Percentiles rank a stretch among this genome's conserved stretches.
Conservation (phyloP, 1,140 invertebrate genomes). For the Aricia agestis region DNA sequence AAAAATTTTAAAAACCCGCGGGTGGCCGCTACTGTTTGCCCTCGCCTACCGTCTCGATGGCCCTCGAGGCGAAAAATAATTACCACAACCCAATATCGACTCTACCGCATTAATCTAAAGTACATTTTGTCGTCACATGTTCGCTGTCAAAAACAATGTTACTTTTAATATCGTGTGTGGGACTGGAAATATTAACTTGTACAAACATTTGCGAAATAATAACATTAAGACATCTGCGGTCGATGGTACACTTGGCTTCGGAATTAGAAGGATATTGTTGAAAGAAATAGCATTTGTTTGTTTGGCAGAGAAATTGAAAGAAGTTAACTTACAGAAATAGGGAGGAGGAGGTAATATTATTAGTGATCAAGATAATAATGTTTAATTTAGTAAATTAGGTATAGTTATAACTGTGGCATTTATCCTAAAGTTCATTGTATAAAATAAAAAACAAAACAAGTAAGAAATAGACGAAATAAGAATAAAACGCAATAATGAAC, state of each 20-base stretch:
- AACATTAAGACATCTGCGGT: conserved; percentile 10
- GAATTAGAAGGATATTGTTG: not conserved
- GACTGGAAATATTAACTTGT: conserved; percentile 2
- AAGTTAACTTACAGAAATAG: no score
- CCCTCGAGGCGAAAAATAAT: conserved; percentile 30
- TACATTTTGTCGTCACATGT: not conserved
- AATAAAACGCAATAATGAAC: no score
- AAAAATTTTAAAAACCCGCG: conserved; percentile 51
- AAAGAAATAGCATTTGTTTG: not conserved
- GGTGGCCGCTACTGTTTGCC: conserved; percentile 70
- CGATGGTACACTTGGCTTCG: not conserved
- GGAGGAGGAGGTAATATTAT: no score
- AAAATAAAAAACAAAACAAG: no score
- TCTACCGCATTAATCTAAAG: not conserved
- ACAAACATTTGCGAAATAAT: conserved; percentile 16
- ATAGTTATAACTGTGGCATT: no score
- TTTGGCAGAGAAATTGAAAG: not conserved
- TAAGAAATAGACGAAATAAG: no score
- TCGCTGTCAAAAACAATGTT: conserved; percentile 15
- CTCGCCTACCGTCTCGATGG: conserved; percentile 53
- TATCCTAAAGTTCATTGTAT: no score
- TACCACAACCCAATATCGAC: conserved; percentile 13
- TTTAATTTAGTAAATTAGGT: no score
- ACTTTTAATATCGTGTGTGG: conserved; percentile 18
- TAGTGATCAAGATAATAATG: no score